phyloP scores from a whole-genome alignment of 2,797 vertebrate genomes.

The Tragopan temminckii region DNA sequence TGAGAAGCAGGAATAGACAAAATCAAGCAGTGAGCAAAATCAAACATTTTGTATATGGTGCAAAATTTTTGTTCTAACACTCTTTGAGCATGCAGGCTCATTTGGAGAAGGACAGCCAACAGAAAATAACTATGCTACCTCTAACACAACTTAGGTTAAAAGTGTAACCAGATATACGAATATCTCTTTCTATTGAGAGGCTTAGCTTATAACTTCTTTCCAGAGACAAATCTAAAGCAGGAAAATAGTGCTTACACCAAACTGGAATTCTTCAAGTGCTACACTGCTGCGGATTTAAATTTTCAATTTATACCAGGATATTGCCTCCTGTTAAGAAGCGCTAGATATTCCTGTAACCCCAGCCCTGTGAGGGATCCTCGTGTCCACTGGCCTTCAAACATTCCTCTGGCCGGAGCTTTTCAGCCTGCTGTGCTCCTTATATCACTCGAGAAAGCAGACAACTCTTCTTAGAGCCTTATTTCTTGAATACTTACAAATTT shows the following conservation, averaged over 20 bases:
- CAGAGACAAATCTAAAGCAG: neutral
- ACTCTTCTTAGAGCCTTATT: neutral
- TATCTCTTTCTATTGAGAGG: neutral
- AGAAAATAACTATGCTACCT: neutral
- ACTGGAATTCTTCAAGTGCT: neutral
- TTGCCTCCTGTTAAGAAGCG: neutral
- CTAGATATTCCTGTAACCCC: neutral
- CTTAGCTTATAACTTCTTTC: neutral
- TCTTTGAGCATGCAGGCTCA: neutral
- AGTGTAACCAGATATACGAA: neutral
- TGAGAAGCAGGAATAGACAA: neutral
- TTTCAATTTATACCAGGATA: neutral
- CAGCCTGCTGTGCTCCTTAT: neutral
- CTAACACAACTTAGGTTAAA: neutral
- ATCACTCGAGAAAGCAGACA: fast-evolving
- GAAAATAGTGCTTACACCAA: neutral
- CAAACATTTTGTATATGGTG: neutral
- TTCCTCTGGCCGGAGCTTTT: neutral
- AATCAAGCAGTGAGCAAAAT: neutral
- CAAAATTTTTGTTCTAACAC: neutral
- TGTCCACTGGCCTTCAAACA: neutral
- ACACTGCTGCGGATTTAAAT: neutral
- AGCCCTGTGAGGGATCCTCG: neutral
- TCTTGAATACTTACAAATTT: neutral
- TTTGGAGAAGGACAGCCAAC: neutral